Conservation (phyloP, 1,140 invertebrate species). For the Platorchestia sp. region DNA sequence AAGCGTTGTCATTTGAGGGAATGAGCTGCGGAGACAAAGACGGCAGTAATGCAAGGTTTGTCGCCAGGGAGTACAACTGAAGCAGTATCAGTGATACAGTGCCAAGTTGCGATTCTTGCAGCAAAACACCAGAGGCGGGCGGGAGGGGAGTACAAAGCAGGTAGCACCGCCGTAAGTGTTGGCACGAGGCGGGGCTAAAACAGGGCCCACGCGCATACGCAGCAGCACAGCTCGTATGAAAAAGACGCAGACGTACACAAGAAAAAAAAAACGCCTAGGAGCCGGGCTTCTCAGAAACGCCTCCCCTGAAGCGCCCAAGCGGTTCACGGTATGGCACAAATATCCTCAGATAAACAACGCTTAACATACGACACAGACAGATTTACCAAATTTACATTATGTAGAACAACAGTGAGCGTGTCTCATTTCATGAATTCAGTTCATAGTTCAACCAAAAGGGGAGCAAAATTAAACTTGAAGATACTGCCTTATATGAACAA, state of each 20-base stretch:
- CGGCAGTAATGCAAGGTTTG: too few species aligned
- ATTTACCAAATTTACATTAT: neutral
- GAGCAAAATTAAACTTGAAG: neutral
- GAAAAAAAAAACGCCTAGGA: constrained; percentile 7
- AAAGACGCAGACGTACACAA: neutral
- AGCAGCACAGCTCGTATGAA: neutral
- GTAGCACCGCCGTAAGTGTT: neutral
- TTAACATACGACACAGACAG: neutral
- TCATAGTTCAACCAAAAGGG: neutral
- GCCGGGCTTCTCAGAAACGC: constrained; percentile 22
- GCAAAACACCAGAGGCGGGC: neutral
- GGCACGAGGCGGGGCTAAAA: constrained; percentile 36
- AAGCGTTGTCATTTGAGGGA: neutral
- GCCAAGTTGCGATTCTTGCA: neutral
- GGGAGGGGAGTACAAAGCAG: neutral
- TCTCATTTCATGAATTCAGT: neutral
- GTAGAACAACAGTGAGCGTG: neutral
- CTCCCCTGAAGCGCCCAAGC: neutral
- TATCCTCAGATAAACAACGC: constrained; percentile 22
- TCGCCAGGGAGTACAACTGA: neutral
- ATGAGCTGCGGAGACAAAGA: neutral
- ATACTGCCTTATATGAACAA: neutral
- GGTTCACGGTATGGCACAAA: neutral
- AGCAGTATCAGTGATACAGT: neutral
- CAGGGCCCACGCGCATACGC: constrained; percentile 10